These are phyloP conservation scores for Dermatemys mawii DNA, from an alignment of 2,113 vertebrate species.

Conservation along the genomic window DNA sequence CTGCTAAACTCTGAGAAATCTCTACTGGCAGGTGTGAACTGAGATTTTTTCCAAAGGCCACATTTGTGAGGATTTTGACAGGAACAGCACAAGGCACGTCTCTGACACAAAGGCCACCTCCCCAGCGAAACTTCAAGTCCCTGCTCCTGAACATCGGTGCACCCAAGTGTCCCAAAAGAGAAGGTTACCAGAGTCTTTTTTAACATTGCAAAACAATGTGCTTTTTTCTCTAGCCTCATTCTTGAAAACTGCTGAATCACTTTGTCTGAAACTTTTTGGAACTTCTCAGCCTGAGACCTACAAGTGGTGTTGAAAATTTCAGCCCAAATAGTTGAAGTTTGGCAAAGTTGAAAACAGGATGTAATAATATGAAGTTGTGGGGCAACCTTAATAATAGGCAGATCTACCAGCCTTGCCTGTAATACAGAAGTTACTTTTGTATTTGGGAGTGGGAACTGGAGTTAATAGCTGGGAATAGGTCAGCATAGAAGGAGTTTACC, in stretches of 20 bases:
- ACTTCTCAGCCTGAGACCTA: not conserved
- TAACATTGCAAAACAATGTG: not conserved
- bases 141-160: not conserved
- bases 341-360: not conserved
- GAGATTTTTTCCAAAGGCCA: not conserved
- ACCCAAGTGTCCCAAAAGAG: not conserved
- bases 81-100: not conserved
- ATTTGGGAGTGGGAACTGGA: not conserved
- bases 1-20: not conserved
- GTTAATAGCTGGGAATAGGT: not conserved
- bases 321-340: not conserved
- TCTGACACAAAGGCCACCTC: not conserved
- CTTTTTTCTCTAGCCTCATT: slow-evolving; percentile 1
- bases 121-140: not conserved
- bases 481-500: not conserved
- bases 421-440: not conserved
- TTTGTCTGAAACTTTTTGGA: not conserved
- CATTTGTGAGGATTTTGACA: not conserved
- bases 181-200: not conserved
- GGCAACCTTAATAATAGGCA: not conserved
- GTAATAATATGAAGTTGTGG: not conserved
- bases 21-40: not conserved
- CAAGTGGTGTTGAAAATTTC: not conserved
- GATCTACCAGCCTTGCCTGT: not conserved
- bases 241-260: slow-evolving; percentile 9